Evolutionary conservation across 2,113 vertebrate genomes (phyloP).

Genomic region (Tupaia tana): DNA sequence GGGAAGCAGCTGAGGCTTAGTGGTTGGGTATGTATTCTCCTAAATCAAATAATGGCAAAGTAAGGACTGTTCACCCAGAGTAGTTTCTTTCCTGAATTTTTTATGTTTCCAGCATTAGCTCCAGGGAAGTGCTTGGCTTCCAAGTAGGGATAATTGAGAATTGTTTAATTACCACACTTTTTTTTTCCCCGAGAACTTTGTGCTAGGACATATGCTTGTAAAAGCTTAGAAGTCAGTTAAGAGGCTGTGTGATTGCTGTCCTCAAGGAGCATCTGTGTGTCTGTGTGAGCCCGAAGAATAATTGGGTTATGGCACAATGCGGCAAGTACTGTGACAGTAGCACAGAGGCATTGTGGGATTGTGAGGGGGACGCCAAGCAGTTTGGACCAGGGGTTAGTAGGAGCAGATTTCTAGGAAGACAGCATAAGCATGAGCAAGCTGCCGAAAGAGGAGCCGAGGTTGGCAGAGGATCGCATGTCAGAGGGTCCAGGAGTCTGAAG

Average conservation of each 20-base stretch:
- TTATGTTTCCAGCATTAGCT: neutral
- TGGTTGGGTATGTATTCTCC: too few species aligned
- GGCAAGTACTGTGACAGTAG: rapidly evolving
- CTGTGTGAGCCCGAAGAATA: neutral
- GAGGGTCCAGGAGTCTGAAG: neutral
- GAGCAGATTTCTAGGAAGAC: neutral
- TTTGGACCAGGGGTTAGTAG: too few species aligned
- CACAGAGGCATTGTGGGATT: rapidly evolving
- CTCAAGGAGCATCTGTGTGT: neutral
- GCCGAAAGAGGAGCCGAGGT: neutral
- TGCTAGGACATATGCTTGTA: neutral
- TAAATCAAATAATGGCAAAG: neutral
- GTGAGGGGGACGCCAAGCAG: rapidly evolving
- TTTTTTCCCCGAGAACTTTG: neutral
- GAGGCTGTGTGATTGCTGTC: neutral
- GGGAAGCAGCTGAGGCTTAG: neutral
- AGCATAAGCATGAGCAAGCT: neutral
- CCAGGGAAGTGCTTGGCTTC: neutral
- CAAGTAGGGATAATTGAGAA: too few species aligned
- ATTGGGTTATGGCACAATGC: too few species aligned
- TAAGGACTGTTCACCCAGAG: neutral
- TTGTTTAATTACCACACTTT: neutral
- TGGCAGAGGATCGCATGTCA: rapidly evolving
- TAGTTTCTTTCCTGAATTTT: neutral
- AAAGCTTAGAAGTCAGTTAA: neutral